phyloP scores from a whole-genome alignment of 2,113 vertebrate genomes.

The Pao palembangensis region DNA sequence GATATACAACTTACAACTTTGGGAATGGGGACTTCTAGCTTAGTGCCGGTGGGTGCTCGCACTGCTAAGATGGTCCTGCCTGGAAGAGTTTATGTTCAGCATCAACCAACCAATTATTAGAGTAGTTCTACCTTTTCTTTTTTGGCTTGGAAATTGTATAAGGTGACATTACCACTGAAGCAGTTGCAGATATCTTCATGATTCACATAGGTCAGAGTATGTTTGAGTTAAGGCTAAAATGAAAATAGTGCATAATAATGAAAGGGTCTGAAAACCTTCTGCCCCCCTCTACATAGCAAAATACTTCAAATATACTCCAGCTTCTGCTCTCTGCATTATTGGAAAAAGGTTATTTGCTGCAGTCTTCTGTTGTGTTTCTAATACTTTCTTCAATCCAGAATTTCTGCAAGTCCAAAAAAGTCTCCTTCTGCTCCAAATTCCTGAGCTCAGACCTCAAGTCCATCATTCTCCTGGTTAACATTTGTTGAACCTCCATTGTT shows the following conservation, averaged over 20 bases:
- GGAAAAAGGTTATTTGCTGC: slow-evolving; percentile 87
- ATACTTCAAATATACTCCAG: neutral
- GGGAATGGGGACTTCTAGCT: slow-evolving; percentile 91
- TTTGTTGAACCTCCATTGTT: slow-evolving; percentile 78
- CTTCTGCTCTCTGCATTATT: neutral
- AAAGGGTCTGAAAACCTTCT: too few relatives aligned
- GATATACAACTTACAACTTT: slow-evolving; percentile 80
- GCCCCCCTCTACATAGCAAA: neutral
- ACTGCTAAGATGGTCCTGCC: slow-evolving; percentile 49
- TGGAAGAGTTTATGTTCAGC: neutral
- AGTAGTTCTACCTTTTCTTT: too few relatives aligned
- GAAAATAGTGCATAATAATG: neutral
- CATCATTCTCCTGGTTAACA: slow-evolving; percentile 77
- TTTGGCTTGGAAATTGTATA: too few relatives aligned
- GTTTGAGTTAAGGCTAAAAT: slow-evolving; percentile 78
- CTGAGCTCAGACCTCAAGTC: slow-evolving; percentile 87
- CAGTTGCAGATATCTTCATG: slow-evolving; percentile 93
- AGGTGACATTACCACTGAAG: slow-evolving; percentile 82
- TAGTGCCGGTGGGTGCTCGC: slow-evolving; percentile 85
- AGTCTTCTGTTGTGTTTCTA: slow-evolving; percentile 86
- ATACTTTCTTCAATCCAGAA: slow-evolving; percentile 91
- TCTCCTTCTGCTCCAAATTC: slow-evolving; percentile 83
- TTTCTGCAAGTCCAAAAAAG: slow-evolving; percentile 87
- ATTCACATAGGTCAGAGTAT: slow-evolving; percentile 87
- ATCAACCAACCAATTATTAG: too few relatives aligned